phyloP scores from a whole-genome alignment of 1,140 invertebrate genomes.

The Tetramorium parvispinum region DNA sequence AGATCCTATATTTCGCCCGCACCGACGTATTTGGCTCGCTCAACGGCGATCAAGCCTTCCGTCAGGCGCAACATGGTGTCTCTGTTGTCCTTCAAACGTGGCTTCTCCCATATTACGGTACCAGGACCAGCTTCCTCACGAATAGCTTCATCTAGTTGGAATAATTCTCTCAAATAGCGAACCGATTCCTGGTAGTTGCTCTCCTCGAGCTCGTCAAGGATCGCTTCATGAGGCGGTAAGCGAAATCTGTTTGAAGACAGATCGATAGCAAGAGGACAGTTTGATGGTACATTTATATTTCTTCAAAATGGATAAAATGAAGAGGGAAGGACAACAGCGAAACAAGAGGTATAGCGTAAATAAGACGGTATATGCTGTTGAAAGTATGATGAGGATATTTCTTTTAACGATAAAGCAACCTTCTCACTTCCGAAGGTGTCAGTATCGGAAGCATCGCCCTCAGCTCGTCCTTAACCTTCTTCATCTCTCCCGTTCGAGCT shows the following conservation, averaged over 20 bases:
- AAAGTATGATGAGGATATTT: not conserved
- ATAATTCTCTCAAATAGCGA: conserved; percentile 84
- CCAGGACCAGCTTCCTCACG: conserved; percentile 83
- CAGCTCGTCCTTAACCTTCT: conserved; percentile 61
- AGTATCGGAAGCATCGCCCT: conserved; percentile 70
- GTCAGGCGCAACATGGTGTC: conserved; percentile 84
- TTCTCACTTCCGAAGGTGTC: conserved; percentile 65
- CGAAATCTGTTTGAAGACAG: conserved; percentile 80
- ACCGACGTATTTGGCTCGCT: conserved; percentile 76
- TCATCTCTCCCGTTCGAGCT: conserved; percentile 33
- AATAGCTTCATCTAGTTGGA: conserved; percentile 85
- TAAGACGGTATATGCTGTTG: not conserved
- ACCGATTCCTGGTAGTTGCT: conserved; percentile 83
- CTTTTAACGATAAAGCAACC: conserved; percentile 61
- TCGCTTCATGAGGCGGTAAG: conserved; percentile 84
- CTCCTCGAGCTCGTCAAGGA: conserved; percentile 86
- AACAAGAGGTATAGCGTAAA: not conserved
- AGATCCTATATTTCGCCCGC: not conserved
- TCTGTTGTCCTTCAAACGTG: conserved; percentile 81
- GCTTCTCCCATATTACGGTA: conserved; percentile 77
- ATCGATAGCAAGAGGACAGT: not conserved
- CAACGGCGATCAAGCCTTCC: conserved; percentile 81
- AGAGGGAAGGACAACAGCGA: not conserved
- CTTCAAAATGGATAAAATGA: not conserved
- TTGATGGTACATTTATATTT: not conserved